These are phyloP conservation scores for Tapirus terrestris DNA, from an alignment of 2,113 vertebrate genomes.

Conservation along the genomic window DNA sequence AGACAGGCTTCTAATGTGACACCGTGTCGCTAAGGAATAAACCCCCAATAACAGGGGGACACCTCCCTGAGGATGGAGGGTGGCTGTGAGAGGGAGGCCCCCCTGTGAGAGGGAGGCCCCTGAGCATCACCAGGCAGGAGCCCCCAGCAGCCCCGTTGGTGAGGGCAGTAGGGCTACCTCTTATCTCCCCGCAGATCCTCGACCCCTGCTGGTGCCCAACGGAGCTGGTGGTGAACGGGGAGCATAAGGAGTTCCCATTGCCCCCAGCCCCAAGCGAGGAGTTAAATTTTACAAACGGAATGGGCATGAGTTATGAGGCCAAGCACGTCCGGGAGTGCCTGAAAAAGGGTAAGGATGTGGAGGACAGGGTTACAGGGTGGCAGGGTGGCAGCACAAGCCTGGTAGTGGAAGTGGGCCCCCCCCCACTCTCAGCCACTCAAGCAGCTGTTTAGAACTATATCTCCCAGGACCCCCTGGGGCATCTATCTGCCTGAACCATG, in stretches of 20 bases:
- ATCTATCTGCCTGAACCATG: rapidly evolving
- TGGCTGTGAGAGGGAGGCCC: no score
- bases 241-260: constrained; percentile 82
- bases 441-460: constrained; percentile 13
- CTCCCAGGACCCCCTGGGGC: background rate
- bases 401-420: no score
- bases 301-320: constrained; percentile 91
- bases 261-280: constrained; percentile 78
- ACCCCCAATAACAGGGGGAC: background rate
- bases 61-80: no score
- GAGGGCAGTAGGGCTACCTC: background rate
- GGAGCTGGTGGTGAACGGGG: constrained; percentile 80
- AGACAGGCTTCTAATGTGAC: background rate
- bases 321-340: constrained; percentile 90
- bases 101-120: no score
- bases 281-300: constrained; percentile 86
- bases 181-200: constrained; percentile 84
- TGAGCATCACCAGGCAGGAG: background rate
- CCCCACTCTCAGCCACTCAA: rapidly evolving
- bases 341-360: constrained; percentile 86
- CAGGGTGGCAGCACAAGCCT: background rate
- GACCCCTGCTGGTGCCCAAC: constrained; percentile 87
- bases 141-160: background rate
- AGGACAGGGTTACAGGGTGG: rapidly evolving
- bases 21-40: background rate